Base-by-base conservation (phyloP, 1,140 invertebrate species). In the Listronotus oregonensis region DNA sequence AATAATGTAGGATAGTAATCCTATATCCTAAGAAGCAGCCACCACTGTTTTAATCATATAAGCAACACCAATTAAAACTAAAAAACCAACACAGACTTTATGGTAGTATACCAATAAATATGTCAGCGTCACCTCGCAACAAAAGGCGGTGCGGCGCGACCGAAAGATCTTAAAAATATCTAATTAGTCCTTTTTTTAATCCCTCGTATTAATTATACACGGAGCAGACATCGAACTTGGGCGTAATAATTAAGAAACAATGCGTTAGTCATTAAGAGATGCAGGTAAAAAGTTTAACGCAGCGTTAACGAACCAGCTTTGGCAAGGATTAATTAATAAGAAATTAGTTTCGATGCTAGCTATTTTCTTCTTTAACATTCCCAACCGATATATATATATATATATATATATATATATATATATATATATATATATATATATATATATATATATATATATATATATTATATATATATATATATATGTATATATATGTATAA, bases 161-260 rank as follows among this genome's bases (percentile, higher is more conserved):
- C 42, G 12, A 27, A 49, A 50, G 15, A 7, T 37, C 46, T 60
- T 60, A 60, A 44, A 60, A 60, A 60, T 60, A 50, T 44, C 37
- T 46, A 58, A 58, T 58, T 58, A 58, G 56, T 58, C 56, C 21
- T 37, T 60, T 60, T n/a, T 49, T 49, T 60, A 49, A 60, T 49
- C 47, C 57, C 57, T 27, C 31, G 34, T 60, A 49, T 60, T 60
- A 60, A 60, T 60, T 60, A 60, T 60, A 60, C 57, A 49, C 37
- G 44, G 57, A 37, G 44, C 34, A 50, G 15, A 32, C 42, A 58
- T 58, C 21, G 49, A 32, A 51, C 10, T 14, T 10, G 56, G 56
- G 56, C 56, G 15, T n/a, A 37, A 37, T 58, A 44, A 58, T 58
- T 58, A 58, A 58, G 56, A 44, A 44, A 27, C 27, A 58, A 58